phyloP scores from a whole-genome alignment of 2,797 vertebrate species.

The Staurois parvus region DNA sequence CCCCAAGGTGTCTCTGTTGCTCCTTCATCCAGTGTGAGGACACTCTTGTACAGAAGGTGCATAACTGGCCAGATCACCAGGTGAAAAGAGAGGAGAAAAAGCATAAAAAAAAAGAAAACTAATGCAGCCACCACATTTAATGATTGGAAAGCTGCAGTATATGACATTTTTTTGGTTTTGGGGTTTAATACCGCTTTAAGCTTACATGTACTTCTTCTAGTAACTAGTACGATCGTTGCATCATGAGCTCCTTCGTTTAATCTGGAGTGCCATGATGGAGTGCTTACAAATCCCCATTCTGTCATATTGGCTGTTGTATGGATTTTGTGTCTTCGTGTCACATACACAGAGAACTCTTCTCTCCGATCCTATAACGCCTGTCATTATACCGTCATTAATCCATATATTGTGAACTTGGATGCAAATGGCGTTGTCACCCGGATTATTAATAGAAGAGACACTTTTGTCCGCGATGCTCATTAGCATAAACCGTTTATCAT shows the following conservation, averaged over 20 bases:
- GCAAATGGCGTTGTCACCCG: neutral
- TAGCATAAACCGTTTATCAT: slow-evolving; percentile 34
- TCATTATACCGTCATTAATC: slow-evolving; percentile 15
- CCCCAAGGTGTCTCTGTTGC: no score
- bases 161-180: no score
- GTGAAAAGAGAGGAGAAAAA: no score
- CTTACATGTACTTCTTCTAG: no score
- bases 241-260: neutral
- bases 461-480: slow-evolving; percentile 1
- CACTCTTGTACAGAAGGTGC: no score
- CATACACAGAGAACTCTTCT: neutral
- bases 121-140: no score
- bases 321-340: neutral
- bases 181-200: no score
- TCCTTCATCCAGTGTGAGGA: no score
- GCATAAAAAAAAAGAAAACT: no score
- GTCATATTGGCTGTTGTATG: neutral
- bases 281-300: neutral
- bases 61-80: no score
- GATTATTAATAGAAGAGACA: slow-evolving; percentile 26
- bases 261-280: neutral
- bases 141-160: no score
- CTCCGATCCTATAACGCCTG: neutral
- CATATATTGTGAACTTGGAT: slow-evolving; percentile 10
- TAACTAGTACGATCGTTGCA: no score